Conservation (phyloP, 2,113 vertebrate genomes). For the Zosterops borbonicus region DNA sequence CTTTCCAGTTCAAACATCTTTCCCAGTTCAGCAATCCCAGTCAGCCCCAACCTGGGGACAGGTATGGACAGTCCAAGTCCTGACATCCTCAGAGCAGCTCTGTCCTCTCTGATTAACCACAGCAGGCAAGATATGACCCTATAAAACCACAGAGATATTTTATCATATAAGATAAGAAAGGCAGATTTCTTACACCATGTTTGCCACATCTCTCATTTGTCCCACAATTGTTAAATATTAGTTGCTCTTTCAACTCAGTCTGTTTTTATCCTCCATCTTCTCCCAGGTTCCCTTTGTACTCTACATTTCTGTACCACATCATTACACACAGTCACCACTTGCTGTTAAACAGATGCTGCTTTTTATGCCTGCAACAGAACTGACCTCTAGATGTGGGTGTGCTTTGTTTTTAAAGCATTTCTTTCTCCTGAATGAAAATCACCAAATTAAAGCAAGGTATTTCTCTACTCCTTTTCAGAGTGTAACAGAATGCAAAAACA, state of each 20-base stretch:
- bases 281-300: background rate
- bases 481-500: background rate
- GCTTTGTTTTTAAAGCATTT: constrained; percentile 5
- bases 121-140: background rate
- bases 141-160: background rate
- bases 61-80: background rate
- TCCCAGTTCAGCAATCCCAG: background rate
- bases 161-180: background rate
- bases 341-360: constrained; percentile 27
- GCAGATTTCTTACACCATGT: background rate
- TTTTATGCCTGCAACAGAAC: background rate
- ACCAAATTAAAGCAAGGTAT: constrained; percentile 1
- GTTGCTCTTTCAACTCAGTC: background rate
- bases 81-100: background rate
- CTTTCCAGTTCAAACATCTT: background rate
- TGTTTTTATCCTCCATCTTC: background rate
- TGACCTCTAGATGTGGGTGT: constrained; percentile 7
- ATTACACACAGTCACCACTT: background rate
- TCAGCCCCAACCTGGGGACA: background rate
- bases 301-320: background rate
- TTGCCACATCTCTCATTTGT: background rate
- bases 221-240: background rate
- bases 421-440: background rate
- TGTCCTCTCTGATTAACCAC: background rate
- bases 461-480: background rate